Conservation (phyloP, 1,140 invertebrate genomes). For the Ceratina japonica region DNA sequence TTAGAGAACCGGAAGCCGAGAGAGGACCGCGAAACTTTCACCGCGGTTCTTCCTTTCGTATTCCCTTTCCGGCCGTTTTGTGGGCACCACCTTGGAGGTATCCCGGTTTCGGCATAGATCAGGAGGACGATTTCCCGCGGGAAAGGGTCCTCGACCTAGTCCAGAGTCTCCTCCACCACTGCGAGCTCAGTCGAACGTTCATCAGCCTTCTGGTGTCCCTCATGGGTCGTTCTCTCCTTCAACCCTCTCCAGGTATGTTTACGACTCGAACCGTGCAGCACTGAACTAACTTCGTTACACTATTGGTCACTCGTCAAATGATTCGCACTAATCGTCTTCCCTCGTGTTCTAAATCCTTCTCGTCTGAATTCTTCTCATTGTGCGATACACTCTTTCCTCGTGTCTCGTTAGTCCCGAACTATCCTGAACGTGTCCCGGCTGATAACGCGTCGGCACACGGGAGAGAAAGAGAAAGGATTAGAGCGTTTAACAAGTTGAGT, state of each 20-base stretch:
- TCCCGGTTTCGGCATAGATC: constrained; percentile 42
- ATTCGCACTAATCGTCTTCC: not conserved
- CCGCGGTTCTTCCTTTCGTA: constrained; percentile 39
- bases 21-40: constrained; percentile 53
- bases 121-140: constrained; percentile 47
- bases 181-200: constrained; percentile 39
- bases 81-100: constrained; percentile 18
- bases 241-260: too few relatives aligned
- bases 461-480: not conserved
- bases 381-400: not conserved
- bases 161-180: constrained; percentile 51
- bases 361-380: too few relatives aligned
- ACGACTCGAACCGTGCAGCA: too few relatives aligned
- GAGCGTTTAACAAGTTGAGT: too few relatives aligned
- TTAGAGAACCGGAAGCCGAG: constrained; percentile 16
- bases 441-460: constrained; percentile 1
- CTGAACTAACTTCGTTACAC: not conserved
- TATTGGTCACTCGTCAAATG: constrained; percentile 14
- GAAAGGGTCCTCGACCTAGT: constrained; percentile 39
- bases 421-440: not conserved
- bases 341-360: too few relatives aligned
- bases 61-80: constrained; percentile 2
- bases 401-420: constrained; percentile 19
- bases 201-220: constrained; percentile 55
- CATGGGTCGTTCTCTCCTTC: constrained; percentile 50